These are phyloP conservation scores for Salmo trutta DNA, from an alignment of 2,797 vertebrate species.

Conservation along the genomic window DNA sequence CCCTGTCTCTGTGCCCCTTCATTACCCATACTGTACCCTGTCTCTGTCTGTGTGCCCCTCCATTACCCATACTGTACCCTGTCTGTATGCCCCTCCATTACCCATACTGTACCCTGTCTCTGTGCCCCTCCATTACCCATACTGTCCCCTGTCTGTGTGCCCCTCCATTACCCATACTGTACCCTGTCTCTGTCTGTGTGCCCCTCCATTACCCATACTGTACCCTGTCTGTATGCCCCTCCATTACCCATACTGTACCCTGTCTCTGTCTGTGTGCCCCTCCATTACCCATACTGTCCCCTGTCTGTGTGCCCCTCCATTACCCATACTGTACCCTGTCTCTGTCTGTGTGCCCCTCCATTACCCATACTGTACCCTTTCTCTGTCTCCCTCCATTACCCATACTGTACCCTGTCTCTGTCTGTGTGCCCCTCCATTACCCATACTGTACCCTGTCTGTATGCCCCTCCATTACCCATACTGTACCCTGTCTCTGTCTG, in stretches of 20 bases:
- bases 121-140: neutral
- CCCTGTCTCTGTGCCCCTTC: too few relatives aligned
- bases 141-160: neutral
- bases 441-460: neutral
- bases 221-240: neutral
- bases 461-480: neutral
- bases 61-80: neutral
- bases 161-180: neutral
- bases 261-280: too few relatives aligned
- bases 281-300: neutral
- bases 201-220: neutral
- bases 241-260: neutral
- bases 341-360: too few relatives aligned
- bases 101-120: neutral
- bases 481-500: neutral
- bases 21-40: neutral
- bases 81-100: neutral
- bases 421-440: neutral
- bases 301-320: too few relatives aligned
- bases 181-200: neutral
- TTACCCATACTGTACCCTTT: neutral
- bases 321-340: neutral
- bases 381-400: slow-evolving; percentile 25
- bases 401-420: neutral
- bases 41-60: too few relatives aligned